Conservation (phyloP, 2,888 invertebrate species). For the Encarsia formosa region DNA sequence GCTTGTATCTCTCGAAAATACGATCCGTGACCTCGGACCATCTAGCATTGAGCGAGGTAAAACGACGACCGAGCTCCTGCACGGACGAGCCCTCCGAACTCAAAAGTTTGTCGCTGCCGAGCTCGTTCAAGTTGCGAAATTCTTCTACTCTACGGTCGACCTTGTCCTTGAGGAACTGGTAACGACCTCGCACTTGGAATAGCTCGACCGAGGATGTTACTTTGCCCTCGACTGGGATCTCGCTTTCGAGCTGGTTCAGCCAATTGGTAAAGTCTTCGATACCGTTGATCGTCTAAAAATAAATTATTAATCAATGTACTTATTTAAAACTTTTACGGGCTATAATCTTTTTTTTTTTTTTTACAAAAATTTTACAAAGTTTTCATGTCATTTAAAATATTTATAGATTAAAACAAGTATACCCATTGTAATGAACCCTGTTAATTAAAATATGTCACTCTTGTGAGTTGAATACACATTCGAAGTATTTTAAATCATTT, state of each 20-base stretch:
- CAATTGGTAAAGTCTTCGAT: conserved; percentile 59
- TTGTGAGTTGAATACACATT: too few relatives aligned
- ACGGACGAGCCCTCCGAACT: conserved; percentile 57
- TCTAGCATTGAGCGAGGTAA: conserved; percentile 66
- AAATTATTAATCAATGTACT: conserved; percentile 19
- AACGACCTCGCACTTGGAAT: conserved; percentile 68
- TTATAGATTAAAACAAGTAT: background rate
- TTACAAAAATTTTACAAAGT: too few relatives aligned
- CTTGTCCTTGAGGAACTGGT: conserved; percentile 67
- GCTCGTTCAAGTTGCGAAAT: conserved; percentile 67
- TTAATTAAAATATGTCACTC: too few relatives aligned
- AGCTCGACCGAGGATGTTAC: conserved; percentile 66
- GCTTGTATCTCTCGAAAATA: conserved; percentile 65
- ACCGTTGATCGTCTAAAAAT: conserved; percentile 51
- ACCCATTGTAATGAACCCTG: too few relatives aligned
- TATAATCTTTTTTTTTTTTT: too few relatives aligned
- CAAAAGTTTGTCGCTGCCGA: conserved; percentile 63
- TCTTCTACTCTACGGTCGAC: conserved; percentile 66
- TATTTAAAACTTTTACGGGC: background rate
- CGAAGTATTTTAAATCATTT: too few relatives aligned
- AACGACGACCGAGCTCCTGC: conserved; percentile 61
- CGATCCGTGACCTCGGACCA: conserved; percentile 69
- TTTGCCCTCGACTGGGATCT: conserved; percentile 58
- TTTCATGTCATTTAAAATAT: background rate
- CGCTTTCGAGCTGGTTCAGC: conserved; percentile 61